phyloP scores from a whole-genome alignment of 35 echinoderm and acorn worm species.

The Eucidaris tribuloides region DNA sequence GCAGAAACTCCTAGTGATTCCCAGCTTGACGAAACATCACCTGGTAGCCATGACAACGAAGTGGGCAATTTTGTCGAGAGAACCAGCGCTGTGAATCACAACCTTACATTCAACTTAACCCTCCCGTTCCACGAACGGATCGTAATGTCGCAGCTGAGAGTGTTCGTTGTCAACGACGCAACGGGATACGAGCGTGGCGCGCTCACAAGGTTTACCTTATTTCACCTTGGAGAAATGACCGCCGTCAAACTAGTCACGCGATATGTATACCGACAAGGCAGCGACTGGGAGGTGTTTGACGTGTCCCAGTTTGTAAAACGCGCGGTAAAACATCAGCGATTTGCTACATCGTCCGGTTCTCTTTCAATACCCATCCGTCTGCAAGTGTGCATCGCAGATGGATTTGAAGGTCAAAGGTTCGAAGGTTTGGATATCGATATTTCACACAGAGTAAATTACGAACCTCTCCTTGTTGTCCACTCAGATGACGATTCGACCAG shows the following conservation, averaged over 20 bases:
- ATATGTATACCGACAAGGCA: neutral
- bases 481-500: neutral
- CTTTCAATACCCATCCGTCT: neutral
- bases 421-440: constrained; percentile 7
- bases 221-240: neutral
- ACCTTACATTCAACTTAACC: constrained; percentile 29
- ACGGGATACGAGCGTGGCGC: neutral
- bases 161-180: constrained; percentile 3
- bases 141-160: constrained; percentile 10
- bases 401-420: neutral
- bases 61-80: no score
- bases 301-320: constrained; percentile 4
- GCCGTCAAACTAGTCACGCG: neutral
- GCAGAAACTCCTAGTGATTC: no score
- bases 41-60: no score
- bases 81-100: neutral
- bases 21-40: no score
- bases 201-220: neutral
- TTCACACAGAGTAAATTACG: neutral
- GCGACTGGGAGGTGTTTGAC: constrained; percentile 38
- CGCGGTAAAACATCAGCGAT: neutral
- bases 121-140: constrained; percentile 10
- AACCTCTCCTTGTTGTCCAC: constrained; percentile 55
- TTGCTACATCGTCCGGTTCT: neutral
- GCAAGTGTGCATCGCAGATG: neutral